A percentile compares a stretch with the other conserved stretches of the same genome.
Evolutionary conservation across 2,113 vertebrate genomes (phyloP).

Genomic region (Haemorhous mexicanus): DNA sequence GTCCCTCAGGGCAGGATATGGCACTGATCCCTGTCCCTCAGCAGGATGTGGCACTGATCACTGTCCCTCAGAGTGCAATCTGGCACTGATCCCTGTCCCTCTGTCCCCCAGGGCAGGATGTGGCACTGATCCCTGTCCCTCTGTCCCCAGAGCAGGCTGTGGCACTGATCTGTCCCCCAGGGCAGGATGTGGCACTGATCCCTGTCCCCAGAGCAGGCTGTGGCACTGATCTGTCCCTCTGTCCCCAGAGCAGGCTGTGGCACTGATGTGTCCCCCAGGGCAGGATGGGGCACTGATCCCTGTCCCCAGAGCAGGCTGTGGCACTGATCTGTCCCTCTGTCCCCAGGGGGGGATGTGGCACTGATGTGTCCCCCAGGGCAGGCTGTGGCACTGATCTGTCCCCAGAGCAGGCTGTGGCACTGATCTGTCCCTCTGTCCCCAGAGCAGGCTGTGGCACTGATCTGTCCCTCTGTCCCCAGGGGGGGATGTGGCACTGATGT

Average conservation of each 20-base stretch:
- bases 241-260: background rate
- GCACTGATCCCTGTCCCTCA: background rate
- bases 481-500: slow-evolving; percentile 79
- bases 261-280: background rate
- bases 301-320: too few relatives aligned
- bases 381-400: too few relatives aligned
- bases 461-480: slow-evolving; percentile 64
- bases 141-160: slow-evolving; percentile 81
- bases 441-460: too few relatives aligned
- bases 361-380: too few relatives aligned
- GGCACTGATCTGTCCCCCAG: slow-evolving; percentile 56
- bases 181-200: background rate
- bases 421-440: too few relatives aligned
- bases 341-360: too few relatives aligned
- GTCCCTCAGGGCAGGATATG: background rate
- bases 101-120: too few relatives aligned
- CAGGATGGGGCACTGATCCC: background rate
- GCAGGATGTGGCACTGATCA: slow-evolving; percentile 77
- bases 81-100: background rate
- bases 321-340: too few relatives aligned
- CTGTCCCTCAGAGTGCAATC: background rate
- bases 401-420: too few relatives aligned
- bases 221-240: background rate
- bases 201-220: background rate
- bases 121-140: background rate